Base-by-base conservation (phyloP, 1,140 invertebrate genomes). In the Caenorhabditis inopinata region DNA sequence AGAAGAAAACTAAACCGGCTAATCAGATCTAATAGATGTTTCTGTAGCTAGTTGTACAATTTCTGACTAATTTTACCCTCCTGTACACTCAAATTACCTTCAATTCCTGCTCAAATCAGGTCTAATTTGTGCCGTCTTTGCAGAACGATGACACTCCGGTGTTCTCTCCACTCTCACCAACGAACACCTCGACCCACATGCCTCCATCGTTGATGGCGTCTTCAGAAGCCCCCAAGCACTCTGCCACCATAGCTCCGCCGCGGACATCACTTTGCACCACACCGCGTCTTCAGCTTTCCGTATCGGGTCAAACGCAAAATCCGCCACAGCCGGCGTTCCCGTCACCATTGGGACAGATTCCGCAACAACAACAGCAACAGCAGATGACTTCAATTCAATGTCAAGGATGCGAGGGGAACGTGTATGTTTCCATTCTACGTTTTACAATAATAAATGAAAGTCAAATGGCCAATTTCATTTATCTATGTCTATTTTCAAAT, bases 121-220 rank as follows among this genome's bases (percentile, higher is more conserved):
- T n/a, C n/a, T n/a, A n/a, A n/a, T n/a, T n/a, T n/a, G n/a, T 7
- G 25, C n/a, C 14, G 16, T 16, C n/a, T 25, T 58, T 58, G 14
- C 58, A 68, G 58, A 68, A 68, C 32, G 58, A 68, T 27, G 58
- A 68, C n/a, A 68, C 58, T 11, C 58, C 58, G 4, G 58, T 68
- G n/a, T 68, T 68, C 32, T 68, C 58, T 5, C 58, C 58, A 68
- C 58, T 68, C 2, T 68, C 58, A 21, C 58, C 58, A 68, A 68
- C 58, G 23, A 68, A 68, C 7, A 68, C 58, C 7, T 68, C 58
- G 21, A 29, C 32, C 5, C 58, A 68, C 18, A 68, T 68, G 58
- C 58, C 58, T 21, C 58, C 58, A 68, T 68, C 58, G 7, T 25
- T 68, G 0, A 68, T 68, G 58, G 58, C 58, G 2, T 68, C 58